Base-by-base conservation (phyloP, 2,888 invertebrate genomes). In the Hirtodrosophila trivittata region DNA sequence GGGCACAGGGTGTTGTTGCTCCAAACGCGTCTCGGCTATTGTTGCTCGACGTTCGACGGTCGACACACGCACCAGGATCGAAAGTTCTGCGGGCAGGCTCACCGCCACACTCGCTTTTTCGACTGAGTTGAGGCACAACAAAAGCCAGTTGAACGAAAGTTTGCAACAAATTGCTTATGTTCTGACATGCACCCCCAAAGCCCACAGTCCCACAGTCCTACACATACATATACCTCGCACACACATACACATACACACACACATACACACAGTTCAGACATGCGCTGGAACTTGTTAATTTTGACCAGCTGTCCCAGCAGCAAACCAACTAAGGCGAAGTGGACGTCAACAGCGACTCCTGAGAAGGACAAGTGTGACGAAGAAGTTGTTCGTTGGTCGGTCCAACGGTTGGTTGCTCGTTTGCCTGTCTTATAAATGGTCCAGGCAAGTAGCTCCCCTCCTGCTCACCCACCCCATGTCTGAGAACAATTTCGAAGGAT, bases 121-220 rank as follows among this genome's bases (percentile, higher is more conserved):
- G 13, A 30, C 35, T 51, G 43, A 39, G 51, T 30, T 57, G 42
- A 46, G 63, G 58, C 60, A 51, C 62, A 84, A 84, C 67, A 84
- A 84, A 69, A 77, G 75, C 66, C 74, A 60, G 73, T 56, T 76
- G 66, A 59, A 68, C 49, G 63, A 86, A 86, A 86, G 74, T 82
- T 81, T 76, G 86, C 80, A 83, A 81, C 83, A 81, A 86, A 81
- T 81, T 81, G 83, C 83, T 86, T 81, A 76, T 86, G 81, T 74
- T 76, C 64, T 56, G 66, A 65, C 70, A 73, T 49, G 51, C 47
- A 66, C 50, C 65, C 51, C 50, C 45, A 65, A n/a, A 26, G 38
- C 26, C 7, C 25, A 41, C 25, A 16, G 6, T 4, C 13, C 7
- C 13, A 33, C 3, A n/a, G n/a, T n/a, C 3, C 50, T 5, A 28